Base-by-base conservation (phyloP, 2,797 vertebrate species). In the Helostoma temminkii region DNA sequence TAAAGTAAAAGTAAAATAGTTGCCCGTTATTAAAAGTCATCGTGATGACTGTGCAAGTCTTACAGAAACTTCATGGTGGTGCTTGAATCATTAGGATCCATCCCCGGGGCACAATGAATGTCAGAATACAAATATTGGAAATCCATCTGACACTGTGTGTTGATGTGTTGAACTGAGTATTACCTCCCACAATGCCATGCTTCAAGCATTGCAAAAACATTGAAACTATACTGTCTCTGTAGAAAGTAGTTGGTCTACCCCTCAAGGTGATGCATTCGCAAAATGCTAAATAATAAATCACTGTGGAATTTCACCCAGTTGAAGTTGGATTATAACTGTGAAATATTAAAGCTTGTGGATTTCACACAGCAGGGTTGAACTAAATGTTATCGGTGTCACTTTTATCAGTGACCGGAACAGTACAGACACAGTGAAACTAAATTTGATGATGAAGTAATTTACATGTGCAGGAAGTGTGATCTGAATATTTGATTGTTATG, bases 391-490 rank as follows among this genome's bases (percentile, higher is more conserved):
- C 37, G 19, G 12, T 9, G 10, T 28, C n/a, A 22, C 34, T 16
- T 16, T 41, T 37, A 45, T 53, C 36, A 30, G 8, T 6, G 10
- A 21, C 46, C 30, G 42, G 36, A 53, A 16, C 19, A 45, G 24
- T 50, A 12, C 3, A 18, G 4, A 28, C 15, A 45, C 9, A 19
- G 45, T 48, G 41, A 62, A 45, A 37, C 15, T 9, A 18, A 30
- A 60, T 75, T 71, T 56, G n/a, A 66, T 36, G 57, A 71, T 67
- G 32, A 52, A 6, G 16, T 42, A 12, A 43, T 67, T 54, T 8
- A 49, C 32, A 53, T 70, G 11, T 6, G 5, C 10, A 24, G 24
- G 34, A 30, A 15, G 15, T 21, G 24, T 71, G 55, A 60, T 69
- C 66, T 71, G 32, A 66, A 21, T 43, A 43, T 37, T 9, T 6